Base-by-base conservation (phyloP, 2,113 vertebrate genomes). In the Nipponia nippon region DNA sequence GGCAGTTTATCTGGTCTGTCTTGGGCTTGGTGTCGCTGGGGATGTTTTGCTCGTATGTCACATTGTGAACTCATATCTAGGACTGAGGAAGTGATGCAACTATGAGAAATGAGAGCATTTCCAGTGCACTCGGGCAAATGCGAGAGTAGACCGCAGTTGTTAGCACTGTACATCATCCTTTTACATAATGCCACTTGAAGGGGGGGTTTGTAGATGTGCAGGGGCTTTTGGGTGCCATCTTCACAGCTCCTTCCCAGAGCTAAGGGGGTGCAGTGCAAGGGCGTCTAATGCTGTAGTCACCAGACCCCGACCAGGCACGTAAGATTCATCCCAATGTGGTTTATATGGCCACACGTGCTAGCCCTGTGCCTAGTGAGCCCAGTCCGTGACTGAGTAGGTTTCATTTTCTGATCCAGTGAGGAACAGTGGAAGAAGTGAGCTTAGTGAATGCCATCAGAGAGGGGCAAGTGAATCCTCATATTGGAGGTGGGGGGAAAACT, bases 121-220 rank as follows among this genome's bases (percentile, higher is more conserved):
- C 56, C 65, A 49, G 42, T 1, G 1, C 15, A 9, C 36, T 42
- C 0, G 2, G 67, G 46, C 1, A 0, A 79, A 38, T 59, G 29
- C 27, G 16, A 21, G 40, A 53, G 55, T 18, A 73, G 38, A 9
- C 32, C 2, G 4, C 30, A 36, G 69, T 42, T 53, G 49, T n/a
- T 62, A 26, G 50, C 2, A 1, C 30, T 62, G 50, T 73, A 42
- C 10, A 25, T 53, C 20, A 10, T 16, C 26, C 38, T 62, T 79
- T 87, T 63, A 19, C 42, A 18, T 30, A 85, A n/a, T 3, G 20
- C 29, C 7, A 2, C 27, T 32, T 42, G 52, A 75, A 36, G 20
- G 30, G 7, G 27, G 21, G 17, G 7, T 47, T 59, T 84, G 38
- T 23, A 67, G 56, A 42, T 10, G 9, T 49, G 67, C 8, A 2